phyloP scores from a whole-genome alignment of 2,113 vertebrate species.

The Ciconia boyciana region DNA sequence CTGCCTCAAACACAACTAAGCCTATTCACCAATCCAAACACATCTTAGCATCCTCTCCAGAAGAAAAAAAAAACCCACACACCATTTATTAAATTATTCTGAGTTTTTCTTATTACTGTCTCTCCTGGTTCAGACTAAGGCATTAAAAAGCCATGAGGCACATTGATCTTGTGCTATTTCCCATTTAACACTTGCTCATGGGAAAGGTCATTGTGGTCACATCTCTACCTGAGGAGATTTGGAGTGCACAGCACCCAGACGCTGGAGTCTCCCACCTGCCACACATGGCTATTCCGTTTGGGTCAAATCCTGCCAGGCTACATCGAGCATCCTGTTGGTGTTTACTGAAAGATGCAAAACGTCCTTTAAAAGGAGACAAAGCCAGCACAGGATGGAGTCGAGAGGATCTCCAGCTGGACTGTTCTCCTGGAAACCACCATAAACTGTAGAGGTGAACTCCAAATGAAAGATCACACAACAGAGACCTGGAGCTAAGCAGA shows the following conservation, averaged over 20 bases:
- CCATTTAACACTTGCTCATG: constrained; percentile 3
- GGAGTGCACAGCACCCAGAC: not conserved
- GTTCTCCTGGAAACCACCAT: not conserved
- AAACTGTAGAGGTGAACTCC: constrained; percentile 25
- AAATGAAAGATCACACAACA: constrained; percentile 29
- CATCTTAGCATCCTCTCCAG: not conserved
- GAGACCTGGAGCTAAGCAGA: constrained; percentile 28
- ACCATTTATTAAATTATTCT: constrained; percentile 16
- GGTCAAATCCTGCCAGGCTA: not conserved
- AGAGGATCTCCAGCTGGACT: constrained; percentile 11
- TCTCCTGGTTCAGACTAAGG: not conserved
- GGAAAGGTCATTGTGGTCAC: constrained; percentile 26
- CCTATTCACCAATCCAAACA: not conserved
- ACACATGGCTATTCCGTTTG: not conserved
- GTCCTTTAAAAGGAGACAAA: constrained; percentile 3
- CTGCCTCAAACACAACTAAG: not conserved
- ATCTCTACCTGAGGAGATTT: not conserved
- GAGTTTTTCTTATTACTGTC: constrained; percentile 40
- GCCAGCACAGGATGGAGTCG: not conserved
- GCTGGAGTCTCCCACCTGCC: not conserved
- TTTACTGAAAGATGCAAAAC: not conserved
- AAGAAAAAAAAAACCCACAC: not conserved
- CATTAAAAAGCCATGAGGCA: not conserved
- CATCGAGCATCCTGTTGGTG: not conserved
- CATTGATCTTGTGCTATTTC: constrained; percentile 28